Evolutionary conservation across 2,113 vertebrate genomes (phyloP), one percentile per base, ranked within the genome.

Genomic region (Axis porcinus): DNA sequence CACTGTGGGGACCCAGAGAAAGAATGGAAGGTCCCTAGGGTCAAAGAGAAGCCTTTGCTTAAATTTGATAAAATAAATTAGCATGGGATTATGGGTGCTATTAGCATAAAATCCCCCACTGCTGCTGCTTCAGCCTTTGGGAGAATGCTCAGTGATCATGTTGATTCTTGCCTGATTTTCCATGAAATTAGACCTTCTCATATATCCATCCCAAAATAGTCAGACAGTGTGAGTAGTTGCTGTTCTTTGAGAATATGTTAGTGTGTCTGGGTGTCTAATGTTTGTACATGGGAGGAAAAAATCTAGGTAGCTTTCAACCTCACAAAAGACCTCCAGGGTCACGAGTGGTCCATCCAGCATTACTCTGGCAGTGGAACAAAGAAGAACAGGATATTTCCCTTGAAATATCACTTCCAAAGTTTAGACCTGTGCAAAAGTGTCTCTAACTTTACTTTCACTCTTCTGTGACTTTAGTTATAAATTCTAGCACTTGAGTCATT

Each of bases 41-140:
- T 98, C 98, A 98, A 90, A 94, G 97, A 98, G 98, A 96, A 98
- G 97, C 98, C 2, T 17, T 98, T 97, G 98, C 98, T 99, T 99
- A 98, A 98, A 99, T 99, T 99, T 98, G 99, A 99, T 99, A 98
- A 99, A 99, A 98, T 99, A 99, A 99, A 99, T 99, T 99, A 99
- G 97, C 98, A 97, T 97, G 98, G 98, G 98, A 99, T 99, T 99
- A 98, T 91, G 88, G 94, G 97, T 97, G 86, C 97, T 78, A 98
- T 98, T 98, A 98, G 91, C 98, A 98, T 97, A 98, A 86, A 97
- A 78, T 86, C 25, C 50, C 94, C 93, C 95, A 97, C 89, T 25
- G 16, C 94, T 89, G 93, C 4, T 19, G n/a, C 97, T 97, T 9
- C 86, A 93, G 97, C 86, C 97, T 98, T 98, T 5, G 0, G 91